Evolutionary conservation across 2,888 invertebrate genomes (phyloP), one percentile per base, ranked within the genome.

Genomic region (Sinopyrophorus schimmeli): DNA sequence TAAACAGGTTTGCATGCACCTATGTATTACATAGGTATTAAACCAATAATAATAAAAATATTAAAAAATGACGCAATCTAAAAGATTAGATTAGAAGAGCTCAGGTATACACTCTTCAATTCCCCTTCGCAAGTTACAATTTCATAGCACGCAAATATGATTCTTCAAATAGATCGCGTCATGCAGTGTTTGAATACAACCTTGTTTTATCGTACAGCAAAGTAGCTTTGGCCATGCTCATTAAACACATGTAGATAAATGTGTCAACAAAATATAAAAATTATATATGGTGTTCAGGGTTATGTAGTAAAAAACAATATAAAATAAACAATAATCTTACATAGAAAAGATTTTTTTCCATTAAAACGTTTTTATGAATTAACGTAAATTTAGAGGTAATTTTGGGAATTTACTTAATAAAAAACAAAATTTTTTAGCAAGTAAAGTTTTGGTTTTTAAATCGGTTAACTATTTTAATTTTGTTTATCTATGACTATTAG

Each of bases 51-150:
- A n/a, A n/a, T n/a, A n/a, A n/a, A n/a, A n/a, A n/a, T n/a, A n/a
- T n/a, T n/a, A n/a, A 60, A 62, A 61, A 62, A 65, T 65, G 64
- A 66, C 66, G 66, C 63, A 65, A 63, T 60, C 62, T 58, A 57
- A 58, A 61, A 65, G 64, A 64, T 66, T 66, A 65, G 66, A 66
- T 63, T 64, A 66, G 60, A 62, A 61, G 61, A 64, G 62, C 61
- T 63, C 60, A 32, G 46, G 42, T 41, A 42, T 46, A 46, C 42
- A 21, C 38, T 10, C 39, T 20, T 20, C 31, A n/a, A n/a, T 5
- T 32, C 39, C 23, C 27, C 17, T 18, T 21, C 23, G 31, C 20
- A 16, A 27, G 48, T 53, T 43, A 52, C 54, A 55, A 46, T 56
- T 56, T 53, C 42, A 46, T 35, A 47, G 50, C 54, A 56, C 54